These are phyloP conservation scores for Siphonodentalium dalli DNA, from an alignment of 2,888 invertebrate genomes.

Conservation along the genomic window DNA sequence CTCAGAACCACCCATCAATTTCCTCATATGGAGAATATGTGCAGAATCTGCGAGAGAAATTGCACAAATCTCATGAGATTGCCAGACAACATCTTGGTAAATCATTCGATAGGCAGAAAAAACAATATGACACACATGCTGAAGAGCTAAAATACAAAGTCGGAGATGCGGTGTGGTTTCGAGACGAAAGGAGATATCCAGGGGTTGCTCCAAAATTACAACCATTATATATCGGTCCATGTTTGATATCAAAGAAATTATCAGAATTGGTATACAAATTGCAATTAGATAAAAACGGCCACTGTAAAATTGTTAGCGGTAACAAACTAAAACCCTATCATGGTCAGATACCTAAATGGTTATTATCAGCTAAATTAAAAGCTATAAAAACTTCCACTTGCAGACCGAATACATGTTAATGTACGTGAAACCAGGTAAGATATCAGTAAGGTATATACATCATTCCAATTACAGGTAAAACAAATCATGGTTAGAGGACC, in stretches of 20 bases:
- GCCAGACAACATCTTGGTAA: slow-evolving; percentile 7
- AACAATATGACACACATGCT: not conserved
- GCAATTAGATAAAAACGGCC: not conserved
- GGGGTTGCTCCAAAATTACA: not conserved
- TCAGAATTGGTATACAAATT: not conserved
- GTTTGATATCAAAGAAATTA: not conserved
- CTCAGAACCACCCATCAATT: not conserved
- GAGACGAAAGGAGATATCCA: not conserved
- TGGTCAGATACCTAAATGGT: too few species aligned
- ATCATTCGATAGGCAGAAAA: slow-evolving; percentile 1
- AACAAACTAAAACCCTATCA: not conserved
- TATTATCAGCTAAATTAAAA: too few species aligned
- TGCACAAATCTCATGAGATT: slow-evolving; percentile 14
- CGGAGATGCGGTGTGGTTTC: not conserved
- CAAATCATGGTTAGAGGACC: too few species aligned
- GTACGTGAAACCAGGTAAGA: too few species aligned
- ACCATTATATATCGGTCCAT: not conserved
- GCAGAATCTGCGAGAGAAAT: slow-evolving; percentile 1
- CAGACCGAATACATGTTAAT: too few species aligned
- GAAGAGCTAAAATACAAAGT: not conserved
- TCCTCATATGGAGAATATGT: slow-evolving; percentile 14
- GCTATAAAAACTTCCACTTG: too few species aligned
- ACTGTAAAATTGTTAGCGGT: too few species aligned
- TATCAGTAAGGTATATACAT: too few species aligned
- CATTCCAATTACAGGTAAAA: too few species aligned